Evolutionary conservation across 2,797 vertebrate genomes (phyloP).

Genomic region (Leptatherina wallacei): DNA sequence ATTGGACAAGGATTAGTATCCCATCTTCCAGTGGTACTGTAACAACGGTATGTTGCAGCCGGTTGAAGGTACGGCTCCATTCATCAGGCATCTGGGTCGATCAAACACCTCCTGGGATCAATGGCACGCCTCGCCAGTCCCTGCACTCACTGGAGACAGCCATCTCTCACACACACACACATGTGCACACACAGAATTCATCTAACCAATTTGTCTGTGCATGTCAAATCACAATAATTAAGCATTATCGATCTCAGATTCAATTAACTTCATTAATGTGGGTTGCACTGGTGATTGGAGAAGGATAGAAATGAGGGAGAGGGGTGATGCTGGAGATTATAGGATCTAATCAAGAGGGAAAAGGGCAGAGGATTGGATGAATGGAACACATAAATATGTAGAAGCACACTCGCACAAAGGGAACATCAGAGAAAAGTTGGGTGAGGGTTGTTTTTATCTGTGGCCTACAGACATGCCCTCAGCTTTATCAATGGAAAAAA

Average conservation of each 20-base stretch:
- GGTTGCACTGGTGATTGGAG: constrained; percentile 84
- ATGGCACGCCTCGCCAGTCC: constrained; percentile 89
- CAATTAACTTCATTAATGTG: constrained; percentile 99
- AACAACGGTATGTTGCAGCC: constrained; percentile 85
- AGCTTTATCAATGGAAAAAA: constrained; percentile 6
- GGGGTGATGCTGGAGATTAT: constrained; percentile 63
- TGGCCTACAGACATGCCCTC: background rate
- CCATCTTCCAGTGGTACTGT: constrained; percentile 70
- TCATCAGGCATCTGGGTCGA: constrained; percentile 90
- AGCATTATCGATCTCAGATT: constrained; percentile 99
- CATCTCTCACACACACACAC: constrained; percentile 67
- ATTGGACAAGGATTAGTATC: constrained; percentile 5
- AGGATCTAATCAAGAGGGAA: constrained; percentile 59
- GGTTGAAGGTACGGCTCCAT: constrained; percentile 85
- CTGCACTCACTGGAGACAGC: constrained; percentile 57
- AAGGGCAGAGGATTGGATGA: constrained; percentile 14
- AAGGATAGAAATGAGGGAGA: constrained; percentile 45
- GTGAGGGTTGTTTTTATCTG: constrained; percentile 3
- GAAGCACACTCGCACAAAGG: constrained; percentile 14
- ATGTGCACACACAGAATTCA: constrained; percentile 70
- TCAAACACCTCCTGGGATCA: constrained; percentile 89
- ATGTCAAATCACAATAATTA: constrained; percentile 99
- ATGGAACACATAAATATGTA: constrained; percentile 11
- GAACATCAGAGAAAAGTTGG: background rate
- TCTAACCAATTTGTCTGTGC: constrained; percentile 93